Percentiles rank a stretch among this genome's conserved stretches.
Evolutionary conservation across 2,888 invertebrate genomes (phyloP).

Genomic region (Ophion obscuratus): DNA sequence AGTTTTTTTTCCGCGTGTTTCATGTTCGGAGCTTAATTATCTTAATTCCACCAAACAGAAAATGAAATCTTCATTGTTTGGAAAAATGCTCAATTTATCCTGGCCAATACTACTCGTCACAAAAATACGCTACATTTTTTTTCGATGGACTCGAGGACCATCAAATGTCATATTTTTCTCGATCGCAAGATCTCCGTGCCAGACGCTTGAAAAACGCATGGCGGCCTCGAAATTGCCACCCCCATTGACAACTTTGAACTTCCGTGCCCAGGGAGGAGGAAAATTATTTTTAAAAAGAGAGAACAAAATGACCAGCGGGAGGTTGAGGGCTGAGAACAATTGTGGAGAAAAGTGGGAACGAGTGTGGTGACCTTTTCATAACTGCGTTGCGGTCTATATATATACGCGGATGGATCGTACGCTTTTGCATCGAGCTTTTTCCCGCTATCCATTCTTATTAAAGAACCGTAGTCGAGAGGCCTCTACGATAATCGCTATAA

Average conservation of each 20-base stretch:
- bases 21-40: too few species aligned
- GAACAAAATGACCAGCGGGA: conserved; percentile 20
- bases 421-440: conserved; percentile 1
- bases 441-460: conserved; percentile 7
- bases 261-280: background rate
- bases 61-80: too few species aligned
- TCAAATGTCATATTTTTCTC: too few species aligned
- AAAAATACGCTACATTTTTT: too few species aligned
- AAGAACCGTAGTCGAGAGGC: conserved; percentile 9
- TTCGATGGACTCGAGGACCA: too few species aligned
- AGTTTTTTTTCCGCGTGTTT: too few species aligned
- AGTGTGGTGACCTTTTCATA: conserved; percentile 35
- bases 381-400: background rate
- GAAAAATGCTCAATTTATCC: too few species aligned
- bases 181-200: too few species aligned
- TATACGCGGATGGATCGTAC: background rate
- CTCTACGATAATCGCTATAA: conserved; percentile 28
- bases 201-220: too few species aligned
- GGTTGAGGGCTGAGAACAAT: conserved; percentile 18
- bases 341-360: conserved; percentile 19
- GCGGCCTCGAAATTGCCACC: too few species aligned
- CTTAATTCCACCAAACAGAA: too few species aligned
- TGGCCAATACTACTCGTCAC: too few species aligned
- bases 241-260: background rate
- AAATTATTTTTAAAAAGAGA: conserved; percentile 1